Evolutionary conservation across 2,113 vertebrate species (phyloP), one percentile per base, ranked within the genome.

Genomic region (Podocnemis expansa): DNA sequence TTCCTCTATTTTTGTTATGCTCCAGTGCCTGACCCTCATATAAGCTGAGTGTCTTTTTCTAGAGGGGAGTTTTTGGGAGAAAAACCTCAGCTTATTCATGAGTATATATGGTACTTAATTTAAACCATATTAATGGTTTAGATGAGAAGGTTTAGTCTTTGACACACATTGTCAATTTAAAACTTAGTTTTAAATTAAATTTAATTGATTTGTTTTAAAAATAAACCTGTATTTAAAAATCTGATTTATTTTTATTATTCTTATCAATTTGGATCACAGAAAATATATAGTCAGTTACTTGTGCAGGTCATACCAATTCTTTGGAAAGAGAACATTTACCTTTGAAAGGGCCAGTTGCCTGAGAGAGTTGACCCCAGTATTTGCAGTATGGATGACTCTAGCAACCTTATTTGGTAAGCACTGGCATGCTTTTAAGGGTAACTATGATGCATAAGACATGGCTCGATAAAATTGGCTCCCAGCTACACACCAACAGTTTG

Each of bases 371-470:
- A 19, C 34, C 29, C 17, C 60, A 63, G 60, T 73, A 38, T 78
- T 11, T 27, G 10, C 6, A 67, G 76, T 73, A 38, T 70, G 82
- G 31, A 17, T 76, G 14, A 8, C 31, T 43, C 21, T 43, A 55
- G 22, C 38, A 51, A 10, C 60, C 54, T 70, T 82, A 10, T 52
- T 82, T 47, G 52, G 34, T 24, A 79, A 82, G 31, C 14, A 22
- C 54, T 43, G 34, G 43, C 45, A 51, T 41, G 34, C 17, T 75
- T 47, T 78, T 45, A 8, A 2, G 60, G 21, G 11, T 45, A 76
- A 13, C 27, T 16, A 1, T 22, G 14, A 55, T 1, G 0, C 8
- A 13, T 75, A n/a, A 55, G 16, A 11, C 88, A 29, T 79, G 10
- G 47, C 47, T 47, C 10, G 47, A 47, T 10, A 47, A 47, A 47